These are phyloP conservation scores for Pristionchus entomophagus DNA, from an alignment of 2,888 invertebrate species.

Conservation along the genomic window DNA sequence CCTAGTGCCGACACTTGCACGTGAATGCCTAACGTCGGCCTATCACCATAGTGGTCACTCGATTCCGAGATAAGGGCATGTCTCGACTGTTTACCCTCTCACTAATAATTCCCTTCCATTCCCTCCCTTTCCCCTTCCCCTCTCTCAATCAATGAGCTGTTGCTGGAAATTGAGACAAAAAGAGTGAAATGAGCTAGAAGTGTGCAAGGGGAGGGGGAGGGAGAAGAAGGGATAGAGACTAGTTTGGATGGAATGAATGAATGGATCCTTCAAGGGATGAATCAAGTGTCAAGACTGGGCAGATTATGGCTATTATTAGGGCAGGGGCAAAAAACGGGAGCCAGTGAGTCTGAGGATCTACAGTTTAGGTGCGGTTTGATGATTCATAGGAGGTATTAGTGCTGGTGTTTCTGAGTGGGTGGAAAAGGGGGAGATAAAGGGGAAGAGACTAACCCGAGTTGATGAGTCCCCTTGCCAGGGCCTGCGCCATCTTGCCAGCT, in stretches of 20 bases:
- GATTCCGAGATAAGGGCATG: neutral
- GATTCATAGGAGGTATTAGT: neutral
- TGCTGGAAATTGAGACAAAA: conserved; percentile 33
- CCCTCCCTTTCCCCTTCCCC: neutral
- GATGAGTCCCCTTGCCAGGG: conserved; percentile 90
- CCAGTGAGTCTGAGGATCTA: neutral
- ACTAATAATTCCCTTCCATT: conserved; percentile 11
- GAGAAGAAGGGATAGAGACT: conserved; percentile 16
- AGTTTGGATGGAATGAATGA: conserved; percentile 19
- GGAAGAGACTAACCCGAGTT: conserved; percentile 81
- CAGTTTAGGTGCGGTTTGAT: neutral
- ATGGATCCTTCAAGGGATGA: neutral
- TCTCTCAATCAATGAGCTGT: neutral
- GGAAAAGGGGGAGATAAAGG: neutral
- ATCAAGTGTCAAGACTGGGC: conserved; percentile 25
- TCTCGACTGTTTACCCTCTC: neutral
- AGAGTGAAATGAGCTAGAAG: conserved; percentile 14
- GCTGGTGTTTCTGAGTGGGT: neutral
- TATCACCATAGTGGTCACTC: neutral
- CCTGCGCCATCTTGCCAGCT: conserved; percentile 92
- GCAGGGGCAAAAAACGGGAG: neutral
- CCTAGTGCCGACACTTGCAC: too few species aligned
- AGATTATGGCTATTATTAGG: neutral
- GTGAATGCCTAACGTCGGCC: too few species aligned
- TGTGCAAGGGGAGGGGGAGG: neutral